Conservation (phyloP, 1,140 invertebrate genomes). For the Bombus affinis region DNA sequence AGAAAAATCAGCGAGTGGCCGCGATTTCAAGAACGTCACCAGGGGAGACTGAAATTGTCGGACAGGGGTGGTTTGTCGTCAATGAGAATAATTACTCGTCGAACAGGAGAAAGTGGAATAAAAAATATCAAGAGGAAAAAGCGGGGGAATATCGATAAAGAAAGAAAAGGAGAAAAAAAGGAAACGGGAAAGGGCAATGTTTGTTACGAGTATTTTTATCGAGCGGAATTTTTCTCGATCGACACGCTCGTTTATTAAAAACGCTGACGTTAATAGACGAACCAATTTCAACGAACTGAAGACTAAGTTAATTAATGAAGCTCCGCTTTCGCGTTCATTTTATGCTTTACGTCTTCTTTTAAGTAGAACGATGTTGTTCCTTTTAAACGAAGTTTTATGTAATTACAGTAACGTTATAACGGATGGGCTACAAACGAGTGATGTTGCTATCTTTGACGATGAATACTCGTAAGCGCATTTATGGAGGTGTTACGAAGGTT, state of each 20-base stretch:
- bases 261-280: background rate
- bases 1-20: slow-evolving; percentile 30
- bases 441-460: background rate
- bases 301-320: background rate
- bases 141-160: background rate
- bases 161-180: too few relatives aligned
- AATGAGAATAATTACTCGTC: slow-evolving; percentile 21
- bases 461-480: background rate
- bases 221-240: background rate
- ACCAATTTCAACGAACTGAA: background rate
- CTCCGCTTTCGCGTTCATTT: background rate
- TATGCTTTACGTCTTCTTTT: too few relatives aligned
- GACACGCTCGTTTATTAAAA: background rate
- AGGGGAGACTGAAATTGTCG: background rate
- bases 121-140: background rate
- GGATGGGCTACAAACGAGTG: background rate
- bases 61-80: background rate
- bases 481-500: background rate
- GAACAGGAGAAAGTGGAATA: background rate
- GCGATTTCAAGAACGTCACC: background rate
- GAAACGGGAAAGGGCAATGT: background rate
- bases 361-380: background rate
- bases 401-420: background rate
- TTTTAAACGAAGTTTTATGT: background rate
- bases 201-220: slow-evolving; percentile 17